Base-by-base conservation (phyloP, 2,797 vertebrate species). In the Acipenser transmontanus region DNA sequence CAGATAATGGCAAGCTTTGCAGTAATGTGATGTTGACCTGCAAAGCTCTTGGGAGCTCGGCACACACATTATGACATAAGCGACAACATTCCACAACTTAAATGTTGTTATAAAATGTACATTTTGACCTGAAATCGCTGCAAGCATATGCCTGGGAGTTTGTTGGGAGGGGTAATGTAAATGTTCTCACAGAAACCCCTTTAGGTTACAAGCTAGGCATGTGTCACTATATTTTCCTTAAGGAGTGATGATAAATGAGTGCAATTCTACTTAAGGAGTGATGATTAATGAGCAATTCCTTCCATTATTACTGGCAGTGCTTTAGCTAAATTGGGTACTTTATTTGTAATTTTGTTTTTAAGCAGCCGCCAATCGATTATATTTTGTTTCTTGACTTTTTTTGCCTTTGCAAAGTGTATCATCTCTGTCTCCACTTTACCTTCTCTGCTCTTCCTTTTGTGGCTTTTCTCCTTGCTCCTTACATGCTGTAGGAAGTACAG, bases 261-360 rank as follows among this genome's bases (percentile, higher is more conserved):
- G 34, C 34, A 34, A 4, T 34, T 34, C 34, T 34, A 34, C 34
- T 3, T 34, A 34, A 34, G 34, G 4, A 34, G 34, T 34, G 34
- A 3, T 34, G 34, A 34, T 34, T 0, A 34, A 34, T 34, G 34
- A 34, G 34, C 17, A 17, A 17, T 52, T 12, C 12, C 8, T 52
- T 52, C 51, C 51, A 8, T 8, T 52, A 8, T 12, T 52, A 8
- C 12, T 8, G 51, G 12, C 7, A 52, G 51, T 52, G 51, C 12
- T 52, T 52, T 8, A 2, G 7, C 12, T 52, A 52, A 52, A 52
- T 52, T 8, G 7, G 12, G 51, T 8, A 12, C 51, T 52, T 52
- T 52, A 52, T 52, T 12, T 52, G 7, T 52, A 12, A 52, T 67
- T 59, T 67, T 17, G 59, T 67, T 67, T 20, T 10, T 67, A 59